Conservation (phyloP, 2,113 vertebrate genomes). For the Gallinago undulata region DNA sequence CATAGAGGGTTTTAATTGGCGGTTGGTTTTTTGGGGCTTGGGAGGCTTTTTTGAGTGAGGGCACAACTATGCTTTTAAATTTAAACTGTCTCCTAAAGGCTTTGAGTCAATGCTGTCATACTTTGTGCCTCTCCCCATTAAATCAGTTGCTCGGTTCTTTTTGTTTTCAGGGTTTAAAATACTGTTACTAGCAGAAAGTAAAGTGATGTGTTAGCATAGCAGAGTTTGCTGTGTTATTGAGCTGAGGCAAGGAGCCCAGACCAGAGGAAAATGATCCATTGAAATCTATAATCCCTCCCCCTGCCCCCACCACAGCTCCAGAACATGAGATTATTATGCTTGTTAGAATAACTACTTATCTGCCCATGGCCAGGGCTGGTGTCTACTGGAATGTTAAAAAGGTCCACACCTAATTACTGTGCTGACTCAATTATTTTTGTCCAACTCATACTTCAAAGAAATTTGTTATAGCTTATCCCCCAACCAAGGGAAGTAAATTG, state of each 20-base stretch:
- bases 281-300: slow-evolving; percentile 2
- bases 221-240: slow-evolving; percentile 13
- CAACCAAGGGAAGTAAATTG: not conserved
- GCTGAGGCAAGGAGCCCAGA: slow-evolving; percentile 54
- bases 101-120: not conserved
- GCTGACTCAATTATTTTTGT: slow-evolving; percentile 20
- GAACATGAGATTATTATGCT: slow-evolving; percentile 11
- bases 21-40: not conserved
- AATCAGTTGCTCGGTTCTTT: not conserved
- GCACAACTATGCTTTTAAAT: not conserved
- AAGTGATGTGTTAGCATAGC: slow-evolving; percentile 1
- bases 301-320: not conserved
- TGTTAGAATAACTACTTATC: not conserved
- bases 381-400: not conserved
- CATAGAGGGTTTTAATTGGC: not conserved
- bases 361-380: not conserved
- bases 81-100: not conserved
- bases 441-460: not conserved
- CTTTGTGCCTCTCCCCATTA: not conserved
- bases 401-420: not conserved
- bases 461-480: not conserved
- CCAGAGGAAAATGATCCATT: not conserved
- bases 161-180: not conserved
- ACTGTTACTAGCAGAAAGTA: not conserved
- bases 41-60: not conserved